Evolutionary conservation across 2,797 vertebrate genomes (phyloP).

Genomic region (Chloroceryle amazona): DNA sequence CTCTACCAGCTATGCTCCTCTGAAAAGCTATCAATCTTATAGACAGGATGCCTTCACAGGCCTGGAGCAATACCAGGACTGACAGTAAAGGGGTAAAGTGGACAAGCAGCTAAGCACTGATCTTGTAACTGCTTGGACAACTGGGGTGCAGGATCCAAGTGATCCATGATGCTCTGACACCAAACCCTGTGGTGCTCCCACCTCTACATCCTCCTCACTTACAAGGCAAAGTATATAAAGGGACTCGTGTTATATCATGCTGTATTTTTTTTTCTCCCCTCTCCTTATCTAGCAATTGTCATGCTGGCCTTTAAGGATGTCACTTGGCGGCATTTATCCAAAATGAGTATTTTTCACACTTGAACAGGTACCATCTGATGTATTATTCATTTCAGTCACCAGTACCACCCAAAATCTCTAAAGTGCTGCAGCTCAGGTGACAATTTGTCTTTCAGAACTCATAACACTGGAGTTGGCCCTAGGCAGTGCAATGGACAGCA

Average conservation of each 20-base stretch:
- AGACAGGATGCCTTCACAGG: neutral
- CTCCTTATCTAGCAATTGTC: neutral
- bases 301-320: neutral
- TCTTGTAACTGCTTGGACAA: neutral
- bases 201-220: neutral
- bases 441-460: neutral
- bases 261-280: neutral
- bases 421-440: neutral
- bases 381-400: neutral
- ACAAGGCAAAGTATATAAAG: neutral
- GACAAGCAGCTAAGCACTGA: neutral
- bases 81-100: neutral
- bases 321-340: neutral
- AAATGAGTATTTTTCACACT: neutral
- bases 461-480: neutral
- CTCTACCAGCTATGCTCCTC: neutral
- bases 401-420: neutral
- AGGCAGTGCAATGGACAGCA: neutral
- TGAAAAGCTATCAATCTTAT: neutral
- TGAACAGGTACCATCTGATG: neutral
- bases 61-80: neutral
- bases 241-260: neutral
- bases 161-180: neutral
- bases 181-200: neutral
- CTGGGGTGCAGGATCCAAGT: neutral